Conservation (phyloP, 2,113 vertebrate species). For the Rhinogobius similis region DNA sequence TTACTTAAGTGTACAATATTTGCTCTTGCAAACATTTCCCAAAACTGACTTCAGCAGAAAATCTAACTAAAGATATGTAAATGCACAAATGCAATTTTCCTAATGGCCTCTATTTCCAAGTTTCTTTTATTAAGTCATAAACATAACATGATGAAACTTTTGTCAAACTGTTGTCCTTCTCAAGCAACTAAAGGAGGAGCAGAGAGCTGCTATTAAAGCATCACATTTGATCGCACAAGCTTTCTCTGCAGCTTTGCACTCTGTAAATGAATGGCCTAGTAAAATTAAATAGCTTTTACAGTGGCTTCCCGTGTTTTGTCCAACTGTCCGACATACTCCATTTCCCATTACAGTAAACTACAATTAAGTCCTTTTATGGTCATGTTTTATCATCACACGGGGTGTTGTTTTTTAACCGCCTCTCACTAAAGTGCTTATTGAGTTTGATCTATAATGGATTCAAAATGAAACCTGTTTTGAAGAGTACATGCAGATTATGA, state of each 20-base stretch:
- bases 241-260: slow-evolving; percentile 32
- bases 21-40: slow-evolving; percentile 1
- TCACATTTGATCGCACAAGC: slow-evolving; percentile 8
- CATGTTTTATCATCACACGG: slow-evolving; percentile 5
- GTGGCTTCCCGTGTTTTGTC: slow-evolving; percentile 26
- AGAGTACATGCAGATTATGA: slow-evolving; percentile 9
- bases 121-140: neutral
- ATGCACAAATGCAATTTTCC: slow-evolving; percentile 2
- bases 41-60: slow-evolving; percentile 6
- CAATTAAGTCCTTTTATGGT: slow-evolving; percentile 36
- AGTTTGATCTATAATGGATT: slow-evolving; percentile 18
- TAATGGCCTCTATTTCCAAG: slow-evolving; percentile 1
- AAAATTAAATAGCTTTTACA: slow-evolving; percentile 27
- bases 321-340: slow-evolving; percentile 41
- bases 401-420: slow-evolving; percentile 23
- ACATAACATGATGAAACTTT: neutral
- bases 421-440: slow-evolving; percentile 19
- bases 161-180: neutral
- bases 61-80: slow-evolving; percentile 4
- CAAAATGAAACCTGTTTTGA: slow-evolving; percentile 6
- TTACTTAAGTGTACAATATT: slow-evolving; percentile 3
- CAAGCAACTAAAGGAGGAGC: neutral
- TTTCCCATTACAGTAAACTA: slow-evolving; percentile 46
- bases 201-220: neutral
- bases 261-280: slow-evolving; percentile 13